Base-by-base conservation (phyloP, 2,113 vertebrate species). In the Garra rufa region DNA sequence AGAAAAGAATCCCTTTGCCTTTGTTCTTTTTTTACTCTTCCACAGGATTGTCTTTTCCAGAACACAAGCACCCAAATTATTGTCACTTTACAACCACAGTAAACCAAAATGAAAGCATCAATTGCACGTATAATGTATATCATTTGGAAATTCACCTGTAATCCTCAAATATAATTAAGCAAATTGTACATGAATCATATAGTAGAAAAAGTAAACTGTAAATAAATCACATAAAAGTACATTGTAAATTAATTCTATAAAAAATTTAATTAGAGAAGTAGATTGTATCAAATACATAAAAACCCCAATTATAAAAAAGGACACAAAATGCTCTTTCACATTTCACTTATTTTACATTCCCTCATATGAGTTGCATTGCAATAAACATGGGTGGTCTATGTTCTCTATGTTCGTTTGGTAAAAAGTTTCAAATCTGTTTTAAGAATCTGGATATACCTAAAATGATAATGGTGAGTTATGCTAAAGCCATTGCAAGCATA, bases 11-110 rank as follows among this genome's bases (percentile, higher is more conserved):
- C 34, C 10, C 8, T 78, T 87, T 24, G 63, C 38, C 38, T 43
- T 70, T 83, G 67, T 79, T 85, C 59, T 63, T 74, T 63, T 57
- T 63, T 78, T 76, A 63, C 65, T 67, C 63, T 76, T 44, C 44
- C 4, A 9, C 19, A 76, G 46, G 43, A 43, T 19, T 46, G 30
- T 52, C 44, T 15, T 52, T 65, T 28, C 30, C 34, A 24, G 14
- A 78, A 46, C 28, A 57, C 19, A 86, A 46, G 63, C 50, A 65
- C 43, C 63, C 9, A 21, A 26, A 46, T 61, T 8, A 57, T 10
- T 30, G 46, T 77, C 30, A 78, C 81, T 55, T 55, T 69, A 41
- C 67, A 41, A n/a, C 34, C 19, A 0, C 3, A 38, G 9, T 69
- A 34, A 41, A 69, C 17, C 17, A 6, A 69, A 5, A 21, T 11